Evolutionary conservation across 2,113 vertebrate genomes (phyloP), one percentile per base, ranked within the genome.

Genomic region (Coregonus clupeaformis): DNA sequence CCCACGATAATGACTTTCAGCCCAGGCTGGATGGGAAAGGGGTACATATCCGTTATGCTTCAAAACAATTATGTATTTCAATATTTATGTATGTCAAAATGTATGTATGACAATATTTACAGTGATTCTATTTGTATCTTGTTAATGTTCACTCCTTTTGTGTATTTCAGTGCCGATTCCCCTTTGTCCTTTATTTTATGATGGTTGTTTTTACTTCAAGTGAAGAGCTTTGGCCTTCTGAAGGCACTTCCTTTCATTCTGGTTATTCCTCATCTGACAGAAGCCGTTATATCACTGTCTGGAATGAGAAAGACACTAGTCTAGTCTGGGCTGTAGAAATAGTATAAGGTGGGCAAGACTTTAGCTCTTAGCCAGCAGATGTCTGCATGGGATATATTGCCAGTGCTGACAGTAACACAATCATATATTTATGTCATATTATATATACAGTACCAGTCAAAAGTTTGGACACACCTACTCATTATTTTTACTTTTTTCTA

Each of bases 1-100:
- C 77, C 86, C 82, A 82, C 87, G 84, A 89, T 87, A 92, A 90
- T 42, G 88, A 89, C 88, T 91, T 90, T 89, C 82, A 86, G 86
- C 84, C 79, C 80, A 74, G 77, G 80, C 81, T 83, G 77, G 77
- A 42, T 42, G 36, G 6, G 36, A 86, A 76, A 74, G 75, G 82
- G 80, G 64, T 87, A 79, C 83, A 82, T 59, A 91, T 89, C 84
- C 79, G 68, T 79, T 85, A 75, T 85, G 63, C 72, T 75, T 29
- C 20, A 60, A 75, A 75, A 71, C n/a, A 36, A 25, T 16, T 70
- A 66, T 75, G 73, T 76, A 76, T 79, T 85, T 4, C 36, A 42
- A 42, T 42, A 42, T 42, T 42, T 42, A 3, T n/a, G n/a, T n/a
- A n/a, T 42, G 36, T 42, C 36, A 42, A 42, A 42, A 42, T 42